phyloP scores from a whole-genome alignment of 92 coral and sea anemone species.

The Galaxea fascicularis region DNA sequence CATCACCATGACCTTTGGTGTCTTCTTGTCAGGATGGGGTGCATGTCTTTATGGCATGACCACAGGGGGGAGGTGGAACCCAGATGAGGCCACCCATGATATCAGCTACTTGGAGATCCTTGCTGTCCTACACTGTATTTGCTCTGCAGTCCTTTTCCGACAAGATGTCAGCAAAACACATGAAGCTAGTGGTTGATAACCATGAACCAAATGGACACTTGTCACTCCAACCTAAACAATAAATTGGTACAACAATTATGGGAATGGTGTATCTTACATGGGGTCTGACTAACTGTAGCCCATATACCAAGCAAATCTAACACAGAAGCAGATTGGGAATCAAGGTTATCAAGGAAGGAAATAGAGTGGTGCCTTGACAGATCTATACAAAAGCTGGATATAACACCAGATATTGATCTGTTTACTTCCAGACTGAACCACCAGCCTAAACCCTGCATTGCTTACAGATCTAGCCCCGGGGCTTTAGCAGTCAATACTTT shows the following conservation, averaged over 20 bases:
- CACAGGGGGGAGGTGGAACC: constrained; percentile 72
- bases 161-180: constrained; percentile 45
- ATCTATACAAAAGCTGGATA: constrained; percentile 5
- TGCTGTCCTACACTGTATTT: constrained; percentile 24
- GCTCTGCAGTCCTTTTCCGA: constrained; percentile 58
- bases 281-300: constrained; percentile 50
- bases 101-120: constrained; percentile 25
- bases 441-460: constrained; percentile 48
- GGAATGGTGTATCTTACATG: constrained; percentile 59
- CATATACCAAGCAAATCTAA: constrained; percentile 70
- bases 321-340: constrained; percentile 53
- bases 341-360: constrained; percentile 44
- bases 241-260: constrained; percentile 55
- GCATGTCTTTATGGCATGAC: constrained; percentile 2
- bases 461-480: constrained; percentile 53
- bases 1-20: constrained; percentile 56
- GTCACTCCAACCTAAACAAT: constrained; percentile 65
- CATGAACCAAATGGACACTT: constrained; percentile 75
- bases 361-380: constrained; percentile 59
- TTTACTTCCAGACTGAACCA: constrained; percentile 55
- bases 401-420: constrained; percentile 50
- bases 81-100: constrained; percentile 63
- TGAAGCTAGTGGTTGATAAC: constrained; percentile 57
- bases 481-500: constrained; percentile 54
- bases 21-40: constrained; percentile 50